Evolutionary conservation across 2,113 vertebrate species (phyloP).

Genomic region (Prochilodus magdalenae): DNA sequence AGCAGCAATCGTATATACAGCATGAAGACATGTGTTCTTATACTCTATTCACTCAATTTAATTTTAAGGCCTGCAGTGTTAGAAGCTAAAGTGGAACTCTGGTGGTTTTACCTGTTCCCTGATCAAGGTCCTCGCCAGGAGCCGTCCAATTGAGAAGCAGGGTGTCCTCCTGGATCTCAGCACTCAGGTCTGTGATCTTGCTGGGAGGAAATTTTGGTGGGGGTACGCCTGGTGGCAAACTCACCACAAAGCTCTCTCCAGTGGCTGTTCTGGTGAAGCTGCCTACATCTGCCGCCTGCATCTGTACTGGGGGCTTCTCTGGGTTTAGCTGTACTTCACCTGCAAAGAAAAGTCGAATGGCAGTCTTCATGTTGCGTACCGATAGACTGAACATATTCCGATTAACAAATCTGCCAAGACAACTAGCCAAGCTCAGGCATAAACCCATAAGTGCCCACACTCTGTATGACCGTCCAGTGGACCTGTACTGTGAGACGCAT

Average conservation of each 20-base stretch:
- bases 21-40: too few relatives aligned
- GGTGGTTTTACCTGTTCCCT: slow-evolving; percentile 62
- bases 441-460: too few relatives aligned
- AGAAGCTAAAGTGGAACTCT: neutral
- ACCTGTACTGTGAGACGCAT: too few relatives aligned
- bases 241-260: slow-evolving; percentile 63
- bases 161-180: slow-evolving; percentile 55
- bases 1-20: too few relatives aligned
- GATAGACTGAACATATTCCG: too few relatives aligned
- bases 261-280: slow-evolving; percentile 66
- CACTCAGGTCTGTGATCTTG: slow-evolving; percentile 71
- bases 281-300: slow-evolving; percentile 45
- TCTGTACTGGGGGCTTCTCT: slow-evolving; percentile 50
- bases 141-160: slow-evolving; percentile 72
- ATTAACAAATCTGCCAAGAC: too few relatives aligned
- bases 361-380: neutral
- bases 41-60: too few relatives aligned
- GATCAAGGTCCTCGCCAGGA: slow-evolving; percentile 71
- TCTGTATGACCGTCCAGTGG: too few relatives aligned
- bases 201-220: slow-evolving; percentile 70
- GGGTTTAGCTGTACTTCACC: slow-evolving; percentile 72
- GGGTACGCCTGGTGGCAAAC: slow-evolving; percentile 28
- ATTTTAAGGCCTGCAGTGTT: too few relatives aligned
- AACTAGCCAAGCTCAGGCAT: too few relatives aligned
- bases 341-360: slow-evolving; percentile 15